Base-by-base conservation (phyloP, 2,888 invertebrate species). In the Eurytoma californica region DNA sequence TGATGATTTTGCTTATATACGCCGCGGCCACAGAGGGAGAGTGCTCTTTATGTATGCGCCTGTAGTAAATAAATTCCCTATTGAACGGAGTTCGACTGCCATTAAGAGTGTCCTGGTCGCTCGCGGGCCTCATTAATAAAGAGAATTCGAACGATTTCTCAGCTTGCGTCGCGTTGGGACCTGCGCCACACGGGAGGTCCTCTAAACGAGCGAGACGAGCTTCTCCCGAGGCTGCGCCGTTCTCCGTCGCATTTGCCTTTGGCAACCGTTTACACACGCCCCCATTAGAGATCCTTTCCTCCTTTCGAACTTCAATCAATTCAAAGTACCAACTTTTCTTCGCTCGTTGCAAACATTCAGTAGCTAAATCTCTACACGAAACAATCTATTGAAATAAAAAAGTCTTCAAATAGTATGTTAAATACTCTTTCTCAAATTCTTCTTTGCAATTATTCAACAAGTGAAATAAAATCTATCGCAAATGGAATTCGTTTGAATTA, bases 121-220 rank as follows among this genome's bases (percentile, higher is more conserved):
- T n/a, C 68, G 65, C 55, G 51, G 51, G 39, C n/a, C 68, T 72
- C 76, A 72, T 80, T 80, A 80, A 80, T 80, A 80, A 80, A 72
- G 61, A 20, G 47, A 57, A 72, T 72, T 80, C 80, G 76, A 80
- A 70, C 76, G 76, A 80, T 80, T 70, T 76, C 51, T 80, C 72
- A 75, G 18, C 53, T 20, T 3, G 53, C 18, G 47, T 24, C 28
- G 53, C 58, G 57, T 57, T 63, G 53, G 24, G 60, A 24, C 68
- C 49, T 63, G 57, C 16, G 28, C 39, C 66, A 60, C 70, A 57
- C 79, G 79, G 79, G 74, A 74, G 74, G 79, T 79, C 79, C 47
- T 60, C 65, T 66, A 66, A 39, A 39, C 39, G 39, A 39, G 5
- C 39, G 4, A n/a, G 16, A 14, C 24, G 2, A 49, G 61, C 28